Base-by-base conservation (phyloP, 37 sponge, comb jelly and placozoan genomes). In the Oopsacas minuta region DNA sequence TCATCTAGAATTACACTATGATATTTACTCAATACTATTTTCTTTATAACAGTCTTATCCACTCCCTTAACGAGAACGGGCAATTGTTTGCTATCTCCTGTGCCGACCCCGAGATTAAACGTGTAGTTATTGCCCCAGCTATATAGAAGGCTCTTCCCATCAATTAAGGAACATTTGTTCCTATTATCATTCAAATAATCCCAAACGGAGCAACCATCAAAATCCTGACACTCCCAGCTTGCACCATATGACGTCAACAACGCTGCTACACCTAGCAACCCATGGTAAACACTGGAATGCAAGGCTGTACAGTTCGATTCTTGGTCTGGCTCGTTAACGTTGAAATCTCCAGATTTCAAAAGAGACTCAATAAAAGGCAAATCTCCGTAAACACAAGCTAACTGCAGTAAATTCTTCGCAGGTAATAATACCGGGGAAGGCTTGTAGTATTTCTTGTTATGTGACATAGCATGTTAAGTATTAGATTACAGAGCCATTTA, bases 21-120 rank as follows among this genome's bases (percentile, higher is more conserved):
- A 81, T 93, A 97, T 87, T 97, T 94, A 85, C 92, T 89, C 75
- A 97, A 49, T 12, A 91, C 87, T 37, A 95, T 92, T 91, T 95
- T 61, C 30, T 61, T 61, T 7, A n/a, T 34, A n/a, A 25, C 28
- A 37, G 38, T 39, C 28, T 34, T 61, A 10, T 61, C 75, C 28
- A 61, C 22, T 25, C 75, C 75, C 28, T 12, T 61, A 3, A 61
- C 75, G 5, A 34, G 75, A n/a, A 34, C 22, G 22, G 75, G 75
- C 28, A 34, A 25, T 32, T 61, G 75, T 34, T 61, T 61, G 5
- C 20, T n/a, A 25, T 25, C 75, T 3, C 75, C 75, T 32, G 75
- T 25, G 22, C 28, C 75, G 22, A 61, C 5, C 1, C 75, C 75
- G 22, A 61, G 75, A 61, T 61, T 61, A 10, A 10, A 61, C 7